Evolutionary conservation across 2,113 vertebrate species (phyloP), one percentile per base, ranked within the genome.

Genomic region (Spea multiplicata): DNA sequence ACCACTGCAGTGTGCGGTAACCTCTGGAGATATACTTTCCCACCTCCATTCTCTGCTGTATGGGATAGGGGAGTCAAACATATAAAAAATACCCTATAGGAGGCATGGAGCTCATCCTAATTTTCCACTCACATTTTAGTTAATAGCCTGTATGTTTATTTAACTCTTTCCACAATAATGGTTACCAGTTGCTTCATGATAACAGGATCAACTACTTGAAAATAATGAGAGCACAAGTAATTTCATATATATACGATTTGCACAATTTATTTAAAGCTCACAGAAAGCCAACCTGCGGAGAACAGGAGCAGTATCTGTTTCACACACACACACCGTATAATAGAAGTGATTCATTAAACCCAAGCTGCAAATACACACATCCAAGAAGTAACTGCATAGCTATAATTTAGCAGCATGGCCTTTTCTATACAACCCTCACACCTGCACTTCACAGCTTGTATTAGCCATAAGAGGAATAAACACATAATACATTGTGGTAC

Each of bases 371-470:
- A 76, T 16, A 61, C 75, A 50, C 16, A 69, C 50, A 76, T 47
- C 17, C 14, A 46, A 55, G 14, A 66, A 30, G 10, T 8, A 73
- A 80, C 70, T 55, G 61, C 49, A 79, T 45, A 73, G 76, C 55
- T 79, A 57, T 66, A 5, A 72, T 47, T 66, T 73, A 73, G 77
- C 71, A 73, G 77, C 77, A 73, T 47, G 30, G 44, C 12, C 50
- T 66, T 49, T 49, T 59, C 50, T 61, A 66, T 14, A 74, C 9
- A 80, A 48, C 53, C 53, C 78, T 74, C 46, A 57, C 45, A 81
- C 66, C 49, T 64, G 49, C 61, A 66, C 44, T 71, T 76, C 80
- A 81, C 67, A 75, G 73, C 73, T 81, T 81, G 45, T 52, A 80
- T 73, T 55, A 45, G 61, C 50, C 61, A 79, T 46, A 73, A 72